Conservation (phyloP, 1,140 invertebrate species). For the Cyclina sinensis region DNA sequence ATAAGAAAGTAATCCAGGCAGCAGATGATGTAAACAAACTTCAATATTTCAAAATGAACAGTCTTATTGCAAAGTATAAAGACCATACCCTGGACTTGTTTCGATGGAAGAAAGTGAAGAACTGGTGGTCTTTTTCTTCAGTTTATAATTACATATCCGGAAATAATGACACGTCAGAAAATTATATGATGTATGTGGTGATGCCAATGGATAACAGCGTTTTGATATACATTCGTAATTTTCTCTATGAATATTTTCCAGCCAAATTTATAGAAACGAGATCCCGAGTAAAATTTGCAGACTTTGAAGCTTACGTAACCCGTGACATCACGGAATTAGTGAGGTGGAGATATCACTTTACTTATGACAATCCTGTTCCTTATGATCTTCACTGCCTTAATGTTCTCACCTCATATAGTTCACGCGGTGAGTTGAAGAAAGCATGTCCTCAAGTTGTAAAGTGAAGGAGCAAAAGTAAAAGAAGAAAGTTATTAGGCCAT, state of each 20-base stretch:
- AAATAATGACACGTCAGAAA: background rate
- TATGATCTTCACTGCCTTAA: background rate
- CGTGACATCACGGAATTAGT: background rate
- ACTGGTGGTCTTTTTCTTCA: background rate
- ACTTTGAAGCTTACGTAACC: background rate
- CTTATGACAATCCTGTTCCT: background rate
- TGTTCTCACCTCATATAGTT: too few relatives aligned
- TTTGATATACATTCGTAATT: background rate
- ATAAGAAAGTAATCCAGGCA: background rate
- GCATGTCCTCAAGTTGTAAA: too few relatives aligned
- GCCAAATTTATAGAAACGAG: background rate
- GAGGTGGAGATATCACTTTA: background rate
- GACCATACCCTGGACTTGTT: background rate
- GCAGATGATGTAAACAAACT: background rate
- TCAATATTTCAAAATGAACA: background rate
- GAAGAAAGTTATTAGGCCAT: too few relatives aligned
- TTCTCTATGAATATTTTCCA: slow-evolving; percentile 10
- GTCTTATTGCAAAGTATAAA: slow-evolving; percentile 5
- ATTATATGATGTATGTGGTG: background rate
- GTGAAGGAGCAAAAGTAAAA: too few relatives aligned
- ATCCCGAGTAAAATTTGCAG: background rate
- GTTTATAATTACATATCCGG: background rate
- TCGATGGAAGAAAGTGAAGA: background rate
- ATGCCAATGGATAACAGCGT: background rate
- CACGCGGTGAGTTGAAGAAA: too few relatives aligned